These are phyloP conservation scores for Arothron firmamentum DNA, from an alignment of 2,113 vertebrate species.

Conservation along the genomic window DNA sequence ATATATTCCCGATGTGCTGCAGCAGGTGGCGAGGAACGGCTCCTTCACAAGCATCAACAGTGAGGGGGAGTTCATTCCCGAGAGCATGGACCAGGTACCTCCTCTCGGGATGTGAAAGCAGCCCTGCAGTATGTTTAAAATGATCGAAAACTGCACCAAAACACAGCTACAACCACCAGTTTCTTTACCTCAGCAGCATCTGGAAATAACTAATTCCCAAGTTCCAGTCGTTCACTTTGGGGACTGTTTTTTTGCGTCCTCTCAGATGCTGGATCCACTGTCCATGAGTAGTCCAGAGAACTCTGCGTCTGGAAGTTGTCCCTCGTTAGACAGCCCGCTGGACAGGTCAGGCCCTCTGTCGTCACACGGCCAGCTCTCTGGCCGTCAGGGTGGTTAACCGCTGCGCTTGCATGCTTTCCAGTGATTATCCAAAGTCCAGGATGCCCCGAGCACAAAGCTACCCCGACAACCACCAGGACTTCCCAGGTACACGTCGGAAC, in stretches of 20 bases:
- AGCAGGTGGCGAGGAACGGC: slow-evolving; percentile 94
- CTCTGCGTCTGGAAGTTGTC: slow-evolving; percentile 97
- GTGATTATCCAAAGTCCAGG: slow-evolving; percentile 93
- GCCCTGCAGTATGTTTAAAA: no score
- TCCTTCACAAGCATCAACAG: slow-evolving; percentile 99
- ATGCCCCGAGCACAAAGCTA: slow-evolving; percentile 99
- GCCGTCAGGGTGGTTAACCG: not conserved
- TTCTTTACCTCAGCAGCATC: not conserved
- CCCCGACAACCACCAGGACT: slow-evolving; percentile 98
- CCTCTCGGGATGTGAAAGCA: not conserved
- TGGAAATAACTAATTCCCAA: no score
- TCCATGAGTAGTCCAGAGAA: slow-evolving; percentile 98
- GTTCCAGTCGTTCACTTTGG: no score
- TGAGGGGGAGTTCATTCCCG: slow-evolving; percentile 98
- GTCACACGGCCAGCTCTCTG: not conserved
- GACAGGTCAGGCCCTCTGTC: slow-evolving; percentile 80
- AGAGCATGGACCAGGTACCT: slow-evolving; percentile 96
- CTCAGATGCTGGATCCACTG: slow-evolving; percentile 94
- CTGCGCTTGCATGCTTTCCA: slow-evolving; percentile 47
- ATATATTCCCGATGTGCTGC: slow-evolving; percentile 95
- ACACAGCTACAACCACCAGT: not conserved
- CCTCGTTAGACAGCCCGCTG: slow-evolving; percentile 96
- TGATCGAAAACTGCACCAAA: not conserved
- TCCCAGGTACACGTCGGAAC: slow-evolving; percentile 78
- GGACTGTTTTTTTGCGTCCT: not conserved